phyloP scores from a whole-genome alignment of 2,797 vertebrate species.

The Helarctos malayanus region DNA sequence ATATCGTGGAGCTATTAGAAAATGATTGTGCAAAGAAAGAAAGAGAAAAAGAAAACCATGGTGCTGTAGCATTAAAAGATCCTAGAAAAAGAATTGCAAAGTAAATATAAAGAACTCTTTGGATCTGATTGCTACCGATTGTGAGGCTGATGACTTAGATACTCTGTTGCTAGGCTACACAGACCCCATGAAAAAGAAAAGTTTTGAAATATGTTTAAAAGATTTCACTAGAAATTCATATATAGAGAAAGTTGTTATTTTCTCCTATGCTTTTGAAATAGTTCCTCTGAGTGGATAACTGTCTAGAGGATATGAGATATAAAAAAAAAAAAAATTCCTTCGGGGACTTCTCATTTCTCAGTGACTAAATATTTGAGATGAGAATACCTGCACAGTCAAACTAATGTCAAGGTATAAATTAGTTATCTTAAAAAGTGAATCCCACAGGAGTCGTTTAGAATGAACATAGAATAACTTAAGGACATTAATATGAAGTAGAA shows the following conservation, averaged over 20 bases:
- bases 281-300: slow-evolving; percentile 25
- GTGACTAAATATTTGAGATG: slow-evolving; percentile 63
- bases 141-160: neutral
- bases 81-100: neutral
- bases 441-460: neutral
- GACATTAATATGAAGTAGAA: slow-evolving; percentile 54
- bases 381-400: slow-evolving; percentile 49
- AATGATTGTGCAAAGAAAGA: too few species aligned
- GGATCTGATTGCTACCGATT: neutral
- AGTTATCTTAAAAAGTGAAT: slow-evolving; percentile 61
- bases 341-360: slow-evolving; percentile 47
- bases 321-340: slow-evolving; percentile 44
- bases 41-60: neutral
- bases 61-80: neutral
- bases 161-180: neutral
- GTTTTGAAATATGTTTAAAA: slow-evolving; percentile 19
- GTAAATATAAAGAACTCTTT: neutral
- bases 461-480: slow-evolving; percentile 30
- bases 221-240: slow-evolving; percentile 48
- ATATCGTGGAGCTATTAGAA: neutral
- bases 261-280: slow-evolving; percentile 59
- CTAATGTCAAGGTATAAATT: slow-evolving; percentile 61
- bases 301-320: neutral
- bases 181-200: neutral
- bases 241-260: slow-evolving; percentile 54